A percentile compares a stretch with the other conserved stretches of the same genome.
Evolutionary conservation across 2,888 invertebrate genomes (phyloP).

Genomic region (Morpho achilles): DNA sequence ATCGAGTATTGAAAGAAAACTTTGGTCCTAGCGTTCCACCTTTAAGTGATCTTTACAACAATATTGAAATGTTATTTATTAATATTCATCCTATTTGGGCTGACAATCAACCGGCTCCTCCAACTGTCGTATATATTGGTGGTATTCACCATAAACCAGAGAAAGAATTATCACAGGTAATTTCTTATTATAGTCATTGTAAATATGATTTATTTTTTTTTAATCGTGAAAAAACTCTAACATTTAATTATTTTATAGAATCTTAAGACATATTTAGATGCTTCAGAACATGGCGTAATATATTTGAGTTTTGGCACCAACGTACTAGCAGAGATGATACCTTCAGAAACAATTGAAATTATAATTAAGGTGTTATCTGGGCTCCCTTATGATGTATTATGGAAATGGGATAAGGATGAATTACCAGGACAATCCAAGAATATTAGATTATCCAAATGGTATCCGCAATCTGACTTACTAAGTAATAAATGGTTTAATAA

Average conservation of each 20-base stretch:
- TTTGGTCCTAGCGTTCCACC: slow-evolving; percentile 36
- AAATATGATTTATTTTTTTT: not conserved
- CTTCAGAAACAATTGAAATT: slow-evolving; percentile 41
- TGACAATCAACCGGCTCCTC: slow-evolving; percentile 51
- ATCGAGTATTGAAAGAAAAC: slow-evolving; percentile 27
- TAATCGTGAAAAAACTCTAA: not conserved
- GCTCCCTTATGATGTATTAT: slow-evolving; percentile 61
- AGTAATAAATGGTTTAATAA: slow-evolving; percentile 32
- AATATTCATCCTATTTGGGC: slow-evolving; percentile 55
- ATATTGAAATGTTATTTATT: slow-evolving; percentile 53
- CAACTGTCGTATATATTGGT: slow-evolving; percentile 54
- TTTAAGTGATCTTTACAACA: slow-evolving; percentile 33
- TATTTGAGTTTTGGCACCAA: slow-evolving; percentile 68
- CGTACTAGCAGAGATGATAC: slow-evolving; percentile 43
- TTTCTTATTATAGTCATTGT: too few species aligned
- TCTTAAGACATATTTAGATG: slow-evolving; percentile 48
- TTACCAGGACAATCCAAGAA: slow-evolving; percentile 50
- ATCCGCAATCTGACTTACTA: slow-evolving; percentile 62
- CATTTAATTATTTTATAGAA: slow-evolving; percentile 37
- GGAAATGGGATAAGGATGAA: slow-evolving; percentile 63
- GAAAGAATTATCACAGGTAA: slow-evolving; percentile 51
- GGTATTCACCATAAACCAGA: slow-evolving; percentile 53
- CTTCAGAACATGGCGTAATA: slow-evolving; percentile 58
- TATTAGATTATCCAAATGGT: slow-evolving; percentile 60
- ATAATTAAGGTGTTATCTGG: slow-evolving; percentile 51